phyloP scores from a whole-genome alignment of 2,797 vertebrate genomes.

The Spinus olivaceus region DNA sequence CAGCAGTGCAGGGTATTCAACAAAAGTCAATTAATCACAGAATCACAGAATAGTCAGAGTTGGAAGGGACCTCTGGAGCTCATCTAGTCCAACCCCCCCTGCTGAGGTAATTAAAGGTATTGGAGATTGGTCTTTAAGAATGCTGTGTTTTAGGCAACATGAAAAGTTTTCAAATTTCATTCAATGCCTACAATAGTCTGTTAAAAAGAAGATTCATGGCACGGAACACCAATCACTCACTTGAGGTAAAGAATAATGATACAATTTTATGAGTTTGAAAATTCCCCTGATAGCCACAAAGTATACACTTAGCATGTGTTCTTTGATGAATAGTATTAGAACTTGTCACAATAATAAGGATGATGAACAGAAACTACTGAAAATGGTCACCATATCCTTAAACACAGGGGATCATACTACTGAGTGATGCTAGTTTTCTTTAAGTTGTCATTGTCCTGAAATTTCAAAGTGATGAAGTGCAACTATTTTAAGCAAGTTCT shows the following conservation, averaged over 20 bases:
- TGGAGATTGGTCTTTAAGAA: constrained; percentile 27
- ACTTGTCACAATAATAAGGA: constrained; percentile 36
- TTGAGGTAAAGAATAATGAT: not conserved
- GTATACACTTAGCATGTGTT: not conserved
- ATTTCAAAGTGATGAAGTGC: constrained; percentile 19
- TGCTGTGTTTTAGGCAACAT: not conserved
- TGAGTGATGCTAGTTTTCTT: not conserved
- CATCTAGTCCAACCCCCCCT: not conserved
- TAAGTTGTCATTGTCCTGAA: constrained; percentile 3
- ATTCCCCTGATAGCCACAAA: not conserved
- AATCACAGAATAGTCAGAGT: not conserved
- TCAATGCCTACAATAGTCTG: not conserved
- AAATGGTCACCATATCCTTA: not conserved
- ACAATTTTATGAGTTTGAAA: not conserved
- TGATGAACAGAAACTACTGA: constrained; percentile 15
- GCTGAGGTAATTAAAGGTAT: not conserved
- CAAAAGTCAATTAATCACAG: not conserved
- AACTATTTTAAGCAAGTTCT: constrained; percentile 4
- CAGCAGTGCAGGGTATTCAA: constrained; percentile 1
- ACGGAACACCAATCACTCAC: not conserved
- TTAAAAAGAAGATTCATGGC: not conserved
- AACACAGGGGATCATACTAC: not conserved
- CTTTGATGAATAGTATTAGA: constrained; percentile 34
- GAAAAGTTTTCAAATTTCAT: constrained; percentile 39
- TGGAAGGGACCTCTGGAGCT: not conserved